Evolutionary conservation across 1,140 invertebrate genomes (phyloP), one percentile per base, ranked within the genome.

Genomic region (Drosophila malerkotliana): DNA sequence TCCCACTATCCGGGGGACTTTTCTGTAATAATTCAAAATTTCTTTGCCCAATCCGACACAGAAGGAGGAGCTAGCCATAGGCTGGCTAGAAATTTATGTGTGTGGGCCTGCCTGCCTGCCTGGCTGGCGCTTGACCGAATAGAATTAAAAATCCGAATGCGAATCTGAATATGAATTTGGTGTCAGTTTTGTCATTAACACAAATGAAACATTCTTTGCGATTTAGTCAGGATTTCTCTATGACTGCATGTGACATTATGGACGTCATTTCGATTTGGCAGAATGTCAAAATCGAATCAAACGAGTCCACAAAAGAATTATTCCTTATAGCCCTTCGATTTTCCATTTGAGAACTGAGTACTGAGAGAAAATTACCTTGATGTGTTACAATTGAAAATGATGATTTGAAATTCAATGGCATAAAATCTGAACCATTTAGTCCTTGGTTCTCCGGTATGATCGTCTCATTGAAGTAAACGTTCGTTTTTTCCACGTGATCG

Each of bases 381-480:
- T 93, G 92, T 39, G 94, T 93, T 49, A 93, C 92, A 77, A 95
- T 90, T 90, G 93, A 94, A 92, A 93, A 95, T 57, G 93, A 90
- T 71, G 94, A 94, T 74, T 94, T 92, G 72, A 94, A 93, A 72
- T 92, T 93, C 72, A 94, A 77, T 24, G 94, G 94, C 49, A 90
- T 74, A 72, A 94, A 94, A 77, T 94, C 92, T 60, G 72, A 83
- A 87, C 71, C 87, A 84, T 90, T 79, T 78, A 92, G 37, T 83
- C 79, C 90, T 75, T 92, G 90, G 80, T 92, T 92, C 71, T 92
- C 73, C 52, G 83, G 77, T 79, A 92, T 91, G 52, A 79, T 72
- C 47, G 91, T 92, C 58, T 93, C 92, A 82, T 93, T 92, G 77
- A 91, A 91, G 77, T 93, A 94, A 74, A 94, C 93, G 55, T 94